phyloP scores from a whole-genome alignment of 1,140 invertebrate species.

The Drosophila navojoa region DNA sequence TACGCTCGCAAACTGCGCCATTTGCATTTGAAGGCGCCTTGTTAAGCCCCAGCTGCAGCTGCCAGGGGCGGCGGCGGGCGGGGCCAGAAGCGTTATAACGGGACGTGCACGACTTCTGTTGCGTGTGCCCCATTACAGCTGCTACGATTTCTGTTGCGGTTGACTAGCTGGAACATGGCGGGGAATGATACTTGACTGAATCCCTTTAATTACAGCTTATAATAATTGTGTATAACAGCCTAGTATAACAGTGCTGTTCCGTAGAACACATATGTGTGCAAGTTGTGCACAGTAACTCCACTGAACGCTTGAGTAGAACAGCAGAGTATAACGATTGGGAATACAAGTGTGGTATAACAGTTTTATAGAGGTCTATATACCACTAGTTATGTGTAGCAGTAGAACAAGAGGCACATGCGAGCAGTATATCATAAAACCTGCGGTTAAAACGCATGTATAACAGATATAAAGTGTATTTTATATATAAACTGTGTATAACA shows the following conservation, averaged over 20 bases:
- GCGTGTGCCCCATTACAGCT: background rate
- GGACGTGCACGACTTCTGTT: background rate
- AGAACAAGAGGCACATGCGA: no score
- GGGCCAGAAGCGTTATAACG: background rate
- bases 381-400: no score
- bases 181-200: background rate
- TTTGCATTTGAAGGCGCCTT: slow-evolving; percentile 48
- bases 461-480: background rate
- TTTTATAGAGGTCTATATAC: no score
- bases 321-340: background rate
- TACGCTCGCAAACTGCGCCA: slow-evolving; percentile 19
- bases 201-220: background rate
- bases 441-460: no score
- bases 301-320: background rate
- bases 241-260: background rate
- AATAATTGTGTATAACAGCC: background rate
- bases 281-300: background rate
- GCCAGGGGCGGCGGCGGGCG: background rate
- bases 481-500: no score
- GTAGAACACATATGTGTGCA: background rate
- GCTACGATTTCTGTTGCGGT: background rate
- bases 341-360: background rate
- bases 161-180: background rate
- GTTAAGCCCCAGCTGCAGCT: slow-evolving; percentile 25
- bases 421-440: no score